Base-by-base conservation (phyloP, 2,797 vertebrate species). In the Ptychobarbus kaznakovi region DNA sequence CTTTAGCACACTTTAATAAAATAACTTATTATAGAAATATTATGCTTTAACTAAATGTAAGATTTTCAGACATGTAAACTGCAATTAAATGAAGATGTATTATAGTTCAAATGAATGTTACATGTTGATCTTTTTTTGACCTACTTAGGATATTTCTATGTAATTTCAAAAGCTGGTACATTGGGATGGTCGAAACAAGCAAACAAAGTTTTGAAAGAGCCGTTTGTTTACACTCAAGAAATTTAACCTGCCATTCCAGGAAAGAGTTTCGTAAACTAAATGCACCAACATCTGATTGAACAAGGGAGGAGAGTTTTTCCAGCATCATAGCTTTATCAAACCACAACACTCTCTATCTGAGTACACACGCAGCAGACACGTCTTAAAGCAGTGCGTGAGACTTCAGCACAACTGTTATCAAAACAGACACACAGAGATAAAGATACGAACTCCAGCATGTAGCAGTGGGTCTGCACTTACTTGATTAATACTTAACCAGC, bases 401-500 rank as follows among this genome's bases (percentile, higher is more conserved):
- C 51, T 77, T 77, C 35, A 76, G 44, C 18, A 35, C 46, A 22
- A 35, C 73, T 6, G 15, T 66, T 35, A 56, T 56, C 51, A 77
- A 77, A 58, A 10, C 51, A 76, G 51, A 58, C 32, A 35, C 28
- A 8, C 51, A 25, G 28, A 22, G 49, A 75, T 10, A 0, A 32
- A 20, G 51, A 76, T n/a, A 56, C 11, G 4, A 38, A 56, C 49
- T 38, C 18, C 3, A 56, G 8, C 74, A 56, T 56, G 74, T 56
- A 38, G 51, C 35, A 77, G 32, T 16, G 51, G 35, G 32, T 40
- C 51, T 77, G 75, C 75, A 77, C 53, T 56, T 40, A 56, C 32
- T 58, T 77, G 74, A 77, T 77, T 58, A 58, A 77, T 77, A 58
- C 74, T 77, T 58, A 77, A 76, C 74, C 51, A 56, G 32, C 35